Percentiles rank a stretch among this genome's conserved stretches.
phyloP scores from a whole-genome alignment of 2,113 vertebrate species.

The Etia nguti region DNA sequence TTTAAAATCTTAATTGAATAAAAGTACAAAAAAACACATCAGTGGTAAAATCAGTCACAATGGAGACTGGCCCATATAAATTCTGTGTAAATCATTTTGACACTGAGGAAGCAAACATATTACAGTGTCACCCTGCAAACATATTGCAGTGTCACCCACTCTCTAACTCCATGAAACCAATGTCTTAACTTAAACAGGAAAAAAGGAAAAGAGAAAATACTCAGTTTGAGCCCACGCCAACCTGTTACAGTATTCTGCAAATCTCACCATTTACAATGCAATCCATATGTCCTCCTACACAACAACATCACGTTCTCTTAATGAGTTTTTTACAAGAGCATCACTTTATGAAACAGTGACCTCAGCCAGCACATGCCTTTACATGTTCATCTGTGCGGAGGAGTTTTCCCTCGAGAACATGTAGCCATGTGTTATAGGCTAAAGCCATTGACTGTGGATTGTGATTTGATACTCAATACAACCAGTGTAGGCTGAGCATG shows the following conservation, averaged over 20 bases:
- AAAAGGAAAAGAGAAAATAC: background rate
- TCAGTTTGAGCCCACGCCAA: background rate
- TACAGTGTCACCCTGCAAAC: background rate
- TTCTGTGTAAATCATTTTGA: background rate
- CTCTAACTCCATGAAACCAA: background rate
- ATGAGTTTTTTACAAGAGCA: constrained; percentile 12
- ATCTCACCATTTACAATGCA: constrained; percentile 2
- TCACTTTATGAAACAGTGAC: constrained; percentile 40
- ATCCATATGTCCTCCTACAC: constrained; percentile 38
- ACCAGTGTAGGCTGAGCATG: constrained; percentile 40
- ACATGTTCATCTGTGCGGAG: constrained; percentile 5
- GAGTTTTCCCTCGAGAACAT: constrained; percentile 31
- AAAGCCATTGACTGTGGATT: constrained; percentile 32
- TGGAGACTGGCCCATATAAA: background rate
- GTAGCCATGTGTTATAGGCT: background rate
- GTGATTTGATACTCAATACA: constrained; percentile 22
- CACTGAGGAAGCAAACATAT: background rate
- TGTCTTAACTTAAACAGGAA: constrained; percentile 10
- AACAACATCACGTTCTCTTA: constrained; percentile 15
- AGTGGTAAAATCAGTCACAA: background rate
- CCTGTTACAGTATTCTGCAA: background rate
- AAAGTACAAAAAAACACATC: background rate
- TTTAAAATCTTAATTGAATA: background rate
- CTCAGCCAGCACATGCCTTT: constrained; percentile 7
- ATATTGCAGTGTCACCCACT: background rate